Evolutionary conservation across 2,113 vertebrate genomes (phyloP).

Genomic region (Chunga burmeisteri): DNA sequence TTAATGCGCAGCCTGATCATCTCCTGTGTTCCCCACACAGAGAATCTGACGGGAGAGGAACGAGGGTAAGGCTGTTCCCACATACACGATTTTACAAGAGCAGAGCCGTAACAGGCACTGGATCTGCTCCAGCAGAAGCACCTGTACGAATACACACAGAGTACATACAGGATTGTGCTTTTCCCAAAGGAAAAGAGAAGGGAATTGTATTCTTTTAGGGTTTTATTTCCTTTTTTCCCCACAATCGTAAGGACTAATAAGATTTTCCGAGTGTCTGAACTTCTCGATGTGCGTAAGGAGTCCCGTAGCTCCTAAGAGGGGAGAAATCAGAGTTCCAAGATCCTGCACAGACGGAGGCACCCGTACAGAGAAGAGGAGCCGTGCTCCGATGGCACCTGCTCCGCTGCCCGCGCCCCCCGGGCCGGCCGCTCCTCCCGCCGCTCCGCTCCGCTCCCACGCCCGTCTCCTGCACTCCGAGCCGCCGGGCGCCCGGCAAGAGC

Average conservation of each 20-base stretch:
- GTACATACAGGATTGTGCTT: too few relatives aligned
- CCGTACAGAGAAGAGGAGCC: not conserved
- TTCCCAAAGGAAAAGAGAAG: not conserved
- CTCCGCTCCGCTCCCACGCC: not conserved
- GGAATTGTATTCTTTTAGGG: not conserved
- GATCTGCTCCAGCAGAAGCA: not conserved
- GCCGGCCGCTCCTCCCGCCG: not conserved
- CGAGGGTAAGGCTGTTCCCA: not conserved
- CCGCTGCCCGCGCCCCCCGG: not conserved
- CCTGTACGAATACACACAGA: not conserved
- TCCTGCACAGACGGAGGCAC: not conserved
- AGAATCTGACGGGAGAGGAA: not conserved
- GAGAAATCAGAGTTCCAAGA: not conserved
- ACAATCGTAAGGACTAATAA: rapidly evolving
- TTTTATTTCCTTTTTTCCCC: not conserved
- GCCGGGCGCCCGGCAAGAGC: not conserved
- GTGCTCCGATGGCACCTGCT: not conserved
- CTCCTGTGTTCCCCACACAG: not conserved
- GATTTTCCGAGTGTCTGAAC: not conserved
- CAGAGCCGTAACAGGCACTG: not conserved
- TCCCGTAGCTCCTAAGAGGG: not conserved
- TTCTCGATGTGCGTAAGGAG: not conserved
- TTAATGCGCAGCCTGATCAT: not conserved
- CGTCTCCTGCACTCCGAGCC: not conserved
- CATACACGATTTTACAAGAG: not conserved